These are phyloP conservation scores for Tarsius wallacei DNA, from an alignment of 2,797 vertebrate genomes.

Conservation along the genomic window DNA sequence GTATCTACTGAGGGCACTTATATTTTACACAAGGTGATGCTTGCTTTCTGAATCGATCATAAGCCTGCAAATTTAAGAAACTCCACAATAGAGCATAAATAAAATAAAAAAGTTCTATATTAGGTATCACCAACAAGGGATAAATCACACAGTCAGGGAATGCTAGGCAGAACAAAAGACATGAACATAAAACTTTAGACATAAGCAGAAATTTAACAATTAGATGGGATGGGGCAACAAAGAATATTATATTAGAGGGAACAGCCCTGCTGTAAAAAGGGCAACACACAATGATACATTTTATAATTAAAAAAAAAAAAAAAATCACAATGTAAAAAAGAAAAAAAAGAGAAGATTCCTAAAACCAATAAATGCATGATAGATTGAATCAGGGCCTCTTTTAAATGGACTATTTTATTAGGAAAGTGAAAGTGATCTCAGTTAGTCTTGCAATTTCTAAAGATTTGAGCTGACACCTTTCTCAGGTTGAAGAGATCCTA, in stretches of 20 bases:
- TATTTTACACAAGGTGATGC: not conserved
- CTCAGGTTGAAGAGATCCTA: conserved; percentile 60
- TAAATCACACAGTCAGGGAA: not conserved
- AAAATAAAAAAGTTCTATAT: not conserved
- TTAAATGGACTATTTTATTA: conserved; percentile 61
- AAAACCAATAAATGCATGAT: conserved; percentile 56
- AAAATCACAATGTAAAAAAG: conserved; percentile 20
- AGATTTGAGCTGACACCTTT: conserved; percentile 52
- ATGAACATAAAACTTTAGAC: not conserved
- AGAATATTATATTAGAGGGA: not conserved
- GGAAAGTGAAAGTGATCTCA: conserved; percentile 61
- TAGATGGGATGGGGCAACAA: not conserved
- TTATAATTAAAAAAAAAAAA: not conserved
- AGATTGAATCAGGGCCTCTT: not conserved
- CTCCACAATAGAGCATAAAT: not conserved
- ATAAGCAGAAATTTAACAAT: conserved; percentile 42
- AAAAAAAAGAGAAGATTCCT: conserved; percentile 9
- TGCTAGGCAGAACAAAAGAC: conserved; percentile 9
- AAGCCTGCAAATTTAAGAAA: conserved; percentile 52
- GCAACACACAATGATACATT: not conserved
- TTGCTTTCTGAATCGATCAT: not conserved
- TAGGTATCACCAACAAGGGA: not conserved
- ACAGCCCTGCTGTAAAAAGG: not conserved
- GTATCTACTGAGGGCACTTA: not conserved
- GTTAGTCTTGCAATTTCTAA: conserved; percentile 57